Evolutionary conservation across 1,140 invertebrate genomes (phyloP), one percentile per base, ranked within the genome.

Genomic region (Micrasema longulum): DNA sequence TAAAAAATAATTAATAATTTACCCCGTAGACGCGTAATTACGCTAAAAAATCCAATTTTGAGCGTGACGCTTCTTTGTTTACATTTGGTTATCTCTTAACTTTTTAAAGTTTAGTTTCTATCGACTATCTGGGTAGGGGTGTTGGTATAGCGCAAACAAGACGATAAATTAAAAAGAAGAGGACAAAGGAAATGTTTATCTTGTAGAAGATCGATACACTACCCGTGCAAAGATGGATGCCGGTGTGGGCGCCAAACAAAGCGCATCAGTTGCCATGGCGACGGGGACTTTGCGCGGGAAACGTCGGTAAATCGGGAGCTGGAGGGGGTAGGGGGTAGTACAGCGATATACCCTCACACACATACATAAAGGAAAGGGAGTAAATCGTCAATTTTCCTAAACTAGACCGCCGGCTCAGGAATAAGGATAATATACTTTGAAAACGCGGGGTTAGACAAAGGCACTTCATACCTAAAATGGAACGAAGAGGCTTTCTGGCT

Each of bases 161-260:
- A 52, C 20, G 20, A 52, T 23, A 52, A 52, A 22, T 22, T 18
- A 52, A 11, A 52, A 52, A 60, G 18, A 10, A 38, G 20, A 11
- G 16, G 41, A 64, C 60, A 64, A 64, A 64, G 60, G 60, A 47
- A 38, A 45, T 48, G 20, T 47, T 47, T 47, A 64, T 64, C 43
- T 64, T 47, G 41, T 18, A 12, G 22, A 31, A 41, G 43, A 64
- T 64, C 60, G 60, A 64, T 64, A 45, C 41, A 31, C 23, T 23
- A 64, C 38, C 60, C 41, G n/a, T 11, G 60, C 43, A 47, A 64
- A 64, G 60, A 64, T 64, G 60, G 60, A 47, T 41, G 41, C 60
- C 60, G 4, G 60, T 64, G 43, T 64, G 22, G 60, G 60, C 60
- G 60, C 60, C 60, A 64, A 45, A 64, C 60, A 64, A 64, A 64